Base-by-base conservation (phyloP, 1,140 invertebrate genomes). In the Pogonus chalceus region DNA sequence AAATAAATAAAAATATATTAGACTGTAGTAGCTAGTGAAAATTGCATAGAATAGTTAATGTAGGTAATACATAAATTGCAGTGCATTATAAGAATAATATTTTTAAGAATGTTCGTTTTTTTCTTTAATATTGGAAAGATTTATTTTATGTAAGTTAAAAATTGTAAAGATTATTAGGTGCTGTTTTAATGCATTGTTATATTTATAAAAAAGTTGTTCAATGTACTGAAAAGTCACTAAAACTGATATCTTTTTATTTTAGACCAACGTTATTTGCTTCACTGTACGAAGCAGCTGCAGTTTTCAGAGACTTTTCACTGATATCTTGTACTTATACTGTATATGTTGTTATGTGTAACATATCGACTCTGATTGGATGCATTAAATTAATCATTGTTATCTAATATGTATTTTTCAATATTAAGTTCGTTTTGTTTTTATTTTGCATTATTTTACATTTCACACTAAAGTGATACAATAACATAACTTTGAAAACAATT, bases 321-420 rank as follows among this genome's bases (percentile, higher is more conserved):
- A 18, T 43, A 43, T 12, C 18, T 16, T 43, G 37, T 43, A 43
- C 37, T 43, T 12, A 43, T 43, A 43, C 37, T 43, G 37, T 43
- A 43, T 43, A 43, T 43, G 37, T 16, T 43, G 37, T 43, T 43
- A 43, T 43, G 37, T 43, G 37, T 43, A 43, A 43, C 37, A 43
- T 43, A 43, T 43, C 37, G 37, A 43, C 7, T 43, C 37, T 43
- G 37, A 43, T 43, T 43, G 37, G 37, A 43, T 43, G 37, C 37
- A 43, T 43, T 43, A 43, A 43, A 43, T 43, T 43, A 43, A 43
- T 43, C 37, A 43, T 43, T 43, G 37, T 43, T 43, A 43, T 43
- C 37, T 43, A 43, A 43, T 10, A n/a, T n/a, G n/a, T n/a, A n/a
- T n/a, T n/a, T n/a, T n/a, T n/a, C n/a, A n/a, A n/a, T n/a, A n/a